phyloP scores from a whole-genome alignment of 1,140 invertebrate genomes.

The Dolichoris vasculosae region DNA sequence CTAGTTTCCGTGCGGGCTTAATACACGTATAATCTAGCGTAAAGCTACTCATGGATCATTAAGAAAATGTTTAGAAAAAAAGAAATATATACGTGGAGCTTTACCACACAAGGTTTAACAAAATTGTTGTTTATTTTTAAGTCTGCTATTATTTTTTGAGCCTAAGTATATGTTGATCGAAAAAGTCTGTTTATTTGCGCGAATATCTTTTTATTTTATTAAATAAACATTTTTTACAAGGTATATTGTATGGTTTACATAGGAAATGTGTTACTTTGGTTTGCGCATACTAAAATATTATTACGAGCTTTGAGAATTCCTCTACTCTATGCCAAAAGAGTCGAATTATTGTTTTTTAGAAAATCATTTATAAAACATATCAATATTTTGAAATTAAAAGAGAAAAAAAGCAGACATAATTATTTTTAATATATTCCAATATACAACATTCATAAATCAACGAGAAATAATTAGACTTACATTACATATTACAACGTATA shows the following conservation, averaged over 20 bases:
- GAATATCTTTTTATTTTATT: slow-evolving; percentile 5
- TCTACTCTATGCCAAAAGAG: not conserved
- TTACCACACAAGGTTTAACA: slow-evolving; percentile 29
- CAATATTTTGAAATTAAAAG: no score
- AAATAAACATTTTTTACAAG: not conserved
- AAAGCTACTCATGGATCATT: slow-evolving; percentile 34
- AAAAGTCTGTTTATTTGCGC: not conserved
- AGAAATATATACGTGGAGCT: not conserved
- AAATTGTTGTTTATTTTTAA: not conserved
- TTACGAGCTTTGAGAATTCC: not conserved
- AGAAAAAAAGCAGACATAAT: no score
- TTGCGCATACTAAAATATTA: not conserved
- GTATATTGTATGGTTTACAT: not conserved
- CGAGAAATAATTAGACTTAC: no score
- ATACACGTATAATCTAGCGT: slow-evolving; percentile 28
- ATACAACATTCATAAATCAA: no score
- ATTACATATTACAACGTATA: no score
- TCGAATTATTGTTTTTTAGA: no score
- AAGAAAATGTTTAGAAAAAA: slow-evolving; percentile 31
- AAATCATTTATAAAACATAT: no score
- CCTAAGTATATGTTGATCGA: not conserved
- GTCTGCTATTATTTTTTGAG: not conserved
- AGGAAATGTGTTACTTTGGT: slow-evolving; percentile 4
- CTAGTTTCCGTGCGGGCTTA: slow-evolving; percentile 21
- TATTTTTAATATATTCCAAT: no score